A percentile compares a stretch with the other conserved stretches of the same genome.
Evolutionary conservation across 2,888 invertebrate genomes (phyloP).

Genomic region (Epirrita christyi): DNA sequence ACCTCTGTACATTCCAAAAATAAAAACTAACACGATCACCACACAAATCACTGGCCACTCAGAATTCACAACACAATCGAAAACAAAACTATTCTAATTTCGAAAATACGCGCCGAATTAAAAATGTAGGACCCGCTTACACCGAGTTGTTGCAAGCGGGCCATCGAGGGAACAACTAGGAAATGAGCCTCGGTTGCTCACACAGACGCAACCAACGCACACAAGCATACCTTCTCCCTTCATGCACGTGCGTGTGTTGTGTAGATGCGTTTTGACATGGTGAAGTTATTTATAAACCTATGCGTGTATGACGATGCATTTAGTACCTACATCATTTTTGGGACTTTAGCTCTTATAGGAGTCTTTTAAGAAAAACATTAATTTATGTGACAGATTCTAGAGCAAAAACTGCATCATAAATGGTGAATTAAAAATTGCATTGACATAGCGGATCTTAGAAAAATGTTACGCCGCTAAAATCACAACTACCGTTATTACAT

Average conservation of each 20-base stretch:
- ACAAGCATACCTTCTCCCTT: slow-evolving; percentile 41
- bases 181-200: slow-evolving; percentile 68
- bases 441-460: slow-evolving; percentile 71
- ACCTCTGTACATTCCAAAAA: slow-evolving; percentile 59
- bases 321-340: slow-evolving; percentile 17
- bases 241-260: slow-evolving; percentile 52
- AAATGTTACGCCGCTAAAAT: slow-evolving; percentile 79
- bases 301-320: slow-evolving; percentile 39
- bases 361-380: slow-evolving; percentile 19
- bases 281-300: slow-evolving; percentile 69
- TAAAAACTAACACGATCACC: slow-evolving; percentile 46
- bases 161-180: slow-evolving; percentile 81
- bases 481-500: slow-evolving; percentile 83
- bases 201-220: slow-evolving; percentile 57
- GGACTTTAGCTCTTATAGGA: slow-evolving; percentile 18
- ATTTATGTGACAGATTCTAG: neutral
- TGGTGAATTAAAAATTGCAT: slow-evolving; percentile 24
- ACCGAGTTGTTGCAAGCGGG: slow-evolving; percentile 79
- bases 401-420: slow-evolving; percentile 23
- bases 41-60: slow-evolving; percentile 42
- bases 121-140: slow-evolving; percentile 76
- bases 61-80: slow-evolving; percentile 36
- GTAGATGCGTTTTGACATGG: slow-evolving; percentile 73
- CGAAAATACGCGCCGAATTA: slow-evolving; percentile 71
- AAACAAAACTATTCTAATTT: slow-evolving; percentile 41